Conservation (phyloP, 2,113 vertebrate genomes). For the Gallinago media region DNA sequence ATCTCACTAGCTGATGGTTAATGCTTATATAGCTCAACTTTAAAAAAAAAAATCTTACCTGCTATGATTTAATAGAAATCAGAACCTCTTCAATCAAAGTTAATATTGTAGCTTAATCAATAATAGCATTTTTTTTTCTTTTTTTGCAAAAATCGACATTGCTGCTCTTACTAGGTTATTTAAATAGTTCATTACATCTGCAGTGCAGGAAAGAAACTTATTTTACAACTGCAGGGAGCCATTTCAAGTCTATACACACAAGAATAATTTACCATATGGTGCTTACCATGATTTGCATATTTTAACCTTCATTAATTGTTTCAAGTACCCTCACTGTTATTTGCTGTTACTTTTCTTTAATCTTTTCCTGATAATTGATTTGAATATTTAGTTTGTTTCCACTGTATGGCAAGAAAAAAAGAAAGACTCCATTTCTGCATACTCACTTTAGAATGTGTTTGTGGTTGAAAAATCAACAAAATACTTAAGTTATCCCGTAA, state of each 20-base stretch:
- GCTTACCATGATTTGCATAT: constrained; percentile 33
- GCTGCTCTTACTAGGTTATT: not conserved
- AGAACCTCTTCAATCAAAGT: not conserved
- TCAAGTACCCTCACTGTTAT: constrained; percentile 20
- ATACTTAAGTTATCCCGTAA: not conserved
- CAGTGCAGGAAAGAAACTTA: constrained; percentile 10
- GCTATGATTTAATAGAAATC: not conserved
- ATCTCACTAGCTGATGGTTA: not conserved
- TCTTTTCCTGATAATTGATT: constrained; percentile 22
- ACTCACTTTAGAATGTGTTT: not conserved
- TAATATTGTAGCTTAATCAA: not conserved
- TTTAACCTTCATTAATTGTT: constrained; percentile 69
- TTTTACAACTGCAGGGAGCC: constrained; percentile 18
- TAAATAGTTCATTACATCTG: not conserved
- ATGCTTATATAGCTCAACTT: not conserved
- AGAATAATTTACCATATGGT: constrained; percentile 51
- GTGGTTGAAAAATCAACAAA: not conserved
- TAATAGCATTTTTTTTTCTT: not conserved
- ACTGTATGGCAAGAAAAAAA: not conserved
- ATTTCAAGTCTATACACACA: constrained; percentile 38
- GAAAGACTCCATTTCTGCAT: not conserved
- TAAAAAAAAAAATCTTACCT: not conserved
- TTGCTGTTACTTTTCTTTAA: constrained; percentile 30
- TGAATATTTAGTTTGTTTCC: constrained; percentile 25
- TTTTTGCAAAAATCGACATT: not conserved